Conservation (phyloP, 2,888 invertebrate genomes). For the Flexamia atlantica region DNA sequence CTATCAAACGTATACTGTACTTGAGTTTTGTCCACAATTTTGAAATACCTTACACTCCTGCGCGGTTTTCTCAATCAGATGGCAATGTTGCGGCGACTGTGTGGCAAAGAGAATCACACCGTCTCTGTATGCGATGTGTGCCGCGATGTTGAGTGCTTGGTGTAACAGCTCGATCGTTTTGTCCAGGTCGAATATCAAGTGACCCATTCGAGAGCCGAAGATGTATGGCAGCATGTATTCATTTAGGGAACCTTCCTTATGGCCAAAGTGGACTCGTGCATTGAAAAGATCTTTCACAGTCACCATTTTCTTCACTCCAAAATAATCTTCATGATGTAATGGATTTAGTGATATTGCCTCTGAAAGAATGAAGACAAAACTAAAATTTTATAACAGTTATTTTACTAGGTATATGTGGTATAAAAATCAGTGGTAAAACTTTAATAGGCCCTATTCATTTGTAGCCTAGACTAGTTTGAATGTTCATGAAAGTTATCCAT, state of each 20-base stretch:
- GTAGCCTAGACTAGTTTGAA: too few relatives aligned
- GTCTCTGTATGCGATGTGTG: constrained; percentile 92
- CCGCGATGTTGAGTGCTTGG: constrained; percentile 94
- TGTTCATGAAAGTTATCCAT: too few relatives aligned
- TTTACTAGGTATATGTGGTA: neutral
- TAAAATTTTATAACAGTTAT: neutral
- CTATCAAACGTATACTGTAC: too few relatives aligned
- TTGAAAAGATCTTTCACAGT: constrained; percentile 94
- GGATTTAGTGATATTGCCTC: constrained; percentile 71
- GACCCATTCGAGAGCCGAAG: constrained; percentile 92
- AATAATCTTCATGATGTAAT: constrained; percentile 87
- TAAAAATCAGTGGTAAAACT: neutral
- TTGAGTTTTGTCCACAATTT: too few relatives aligned
- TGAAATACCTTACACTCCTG: constrained; percentile 90
- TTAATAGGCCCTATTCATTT: too few relatives aligned
- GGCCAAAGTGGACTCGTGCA: constrained; percentile 95
- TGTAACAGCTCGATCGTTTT: constrained; percentile 91
- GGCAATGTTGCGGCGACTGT: constrained; percentile 85
- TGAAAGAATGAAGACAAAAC: constrained; percentile 7
- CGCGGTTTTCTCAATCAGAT: constrained; percentile 92
- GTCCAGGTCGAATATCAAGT: constrained; percentile 95
- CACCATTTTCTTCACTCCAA: constrained; percentile 90
- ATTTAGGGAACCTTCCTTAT: constrained; percentile 93
- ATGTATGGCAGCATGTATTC: constrained; percentile 94
- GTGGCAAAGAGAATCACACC: constrained; percentile 96